Evolutionary conservation across 2,797 vertebrate species (phyloP), one percentile per base, ranked within the genome.

Genomic region (Urophycis tenuis): DNA sequence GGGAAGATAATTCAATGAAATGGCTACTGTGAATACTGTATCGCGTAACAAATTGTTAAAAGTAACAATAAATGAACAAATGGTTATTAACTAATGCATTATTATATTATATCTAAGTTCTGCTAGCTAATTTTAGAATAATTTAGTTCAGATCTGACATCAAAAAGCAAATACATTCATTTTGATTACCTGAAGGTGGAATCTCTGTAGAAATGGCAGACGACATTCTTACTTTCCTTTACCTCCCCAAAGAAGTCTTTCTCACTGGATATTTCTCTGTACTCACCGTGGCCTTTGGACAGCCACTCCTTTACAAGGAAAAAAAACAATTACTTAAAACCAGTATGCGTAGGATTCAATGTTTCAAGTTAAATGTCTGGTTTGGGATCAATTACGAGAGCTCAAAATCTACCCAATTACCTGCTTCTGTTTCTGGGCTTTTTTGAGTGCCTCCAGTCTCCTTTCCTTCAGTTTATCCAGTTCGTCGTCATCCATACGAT

Each of bases 181-280:
- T 36, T 19, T 22, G 73, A 71, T 78, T 90, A 98, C 98, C 98
- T 99, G 92, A 97, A 94, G 0, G 96, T 96, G 41, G 97, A 94
- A 79, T 94, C 96, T 93, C 82, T 96, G 87, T 99, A 99, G 92
- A 99, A 99, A 91, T 99, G 98, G 84, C 97, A 99, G 89, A 99
- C 94, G n/a, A 97, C 96, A 1, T 96, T 96, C 91, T 96, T 96
- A 91, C 94, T 99, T 22, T 96, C 95, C 87, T 99, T 99, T 75
- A 97, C 97, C 90, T 99, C 96, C 10, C 93, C 84, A 81, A 99
- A 99, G 87, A 99, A 99, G 72, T 99, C 97, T 91, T 92, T 97
- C 88, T 99, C 98, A 25, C 96, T 99, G 76, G 95, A 86, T 75
- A 99, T 93, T 92, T 99, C 98, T 91, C 89, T 94, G 79, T 96